A percentile compares a stretch with the other conserved stretches of the same genome.
These are phyloP conservation scores for Tylochromis polylepis DNA, from an alignment of 2,113 vertebrate species.

Conservation along the genomic window DNA sequence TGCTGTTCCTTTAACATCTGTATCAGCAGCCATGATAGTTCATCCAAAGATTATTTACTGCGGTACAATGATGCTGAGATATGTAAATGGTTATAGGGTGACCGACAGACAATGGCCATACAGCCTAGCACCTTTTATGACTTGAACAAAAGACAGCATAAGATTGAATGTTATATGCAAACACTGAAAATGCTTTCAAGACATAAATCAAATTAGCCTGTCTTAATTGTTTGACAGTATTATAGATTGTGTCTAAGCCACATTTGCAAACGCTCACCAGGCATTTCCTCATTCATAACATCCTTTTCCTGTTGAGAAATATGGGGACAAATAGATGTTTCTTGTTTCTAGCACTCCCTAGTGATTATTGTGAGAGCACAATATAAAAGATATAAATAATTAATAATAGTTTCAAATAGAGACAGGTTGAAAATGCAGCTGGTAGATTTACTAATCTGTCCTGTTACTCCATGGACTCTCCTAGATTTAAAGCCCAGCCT, in stretches of 20 bases:
- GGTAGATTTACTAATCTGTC: not conserved
- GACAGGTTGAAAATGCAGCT: not conserved
- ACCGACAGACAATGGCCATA: not conserved
- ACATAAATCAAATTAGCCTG: not conserved
- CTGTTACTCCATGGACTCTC: not conserved
- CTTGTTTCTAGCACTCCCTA: not conserved
- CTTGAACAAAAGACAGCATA: not conserved
- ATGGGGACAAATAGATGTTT: not conserved
- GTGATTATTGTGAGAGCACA: not conserved
- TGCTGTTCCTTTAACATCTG: not conserved
- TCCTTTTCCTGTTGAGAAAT: not conserved
- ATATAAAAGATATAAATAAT: not conserved
- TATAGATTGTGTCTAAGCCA: not conserved
- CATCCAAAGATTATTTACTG: not conserved
- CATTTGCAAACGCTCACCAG: not conserved
- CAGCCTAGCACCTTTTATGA: not conserved
- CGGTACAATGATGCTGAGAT: not conserved
- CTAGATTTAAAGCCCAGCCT: constrained; percentile 77
- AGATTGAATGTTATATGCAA: not conserved
- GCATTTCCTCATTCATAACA: not conserved
- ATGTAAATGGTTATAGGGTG: not conserved
- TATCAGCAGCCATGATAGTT: not conserved
- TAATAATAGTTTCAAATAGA: not conserved
- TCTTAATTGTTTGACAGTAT: not conserved
- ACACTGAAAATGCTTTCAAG: not conserved